Conservation (phyloP, 2,888 invertebrate genomes). For the Eulithis prunata region DNA sequence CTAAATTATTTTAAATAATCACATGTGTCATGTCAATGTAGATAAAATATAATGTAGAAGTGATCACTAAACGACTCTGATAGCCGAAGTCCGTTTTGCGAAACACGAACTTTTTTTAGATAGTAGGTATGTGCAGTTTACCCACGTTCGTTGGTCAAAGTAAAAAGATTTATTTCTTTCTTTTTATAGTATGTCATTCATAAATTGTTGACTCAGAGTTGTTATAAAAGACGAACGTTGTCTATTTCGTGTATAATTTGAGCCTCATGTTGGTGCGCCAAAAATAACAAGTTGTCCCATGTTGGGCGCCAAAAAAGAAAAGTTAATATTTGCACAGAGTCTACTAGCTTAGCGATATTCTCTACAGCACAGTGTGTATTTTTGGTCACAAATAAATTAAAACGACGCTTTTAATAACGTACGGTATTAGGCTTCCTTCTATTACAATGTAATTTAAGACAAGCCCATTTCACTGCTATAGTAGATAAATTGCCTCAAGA, state of each 20-base stretch:
- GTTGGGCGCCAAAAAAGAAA: slow-evolving; percentile 34
- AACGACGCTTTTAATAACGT: slow-evolving; percentile 3
- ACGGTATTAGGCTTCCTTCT: neutral
- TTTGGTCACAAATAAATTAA: slow-evolving; percentile 14
- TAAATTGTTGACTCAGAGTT: too few relatives aligned
- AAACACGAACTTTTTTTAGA: too few relatives aligned
- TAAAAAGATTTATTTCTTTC: too few relatives aligned
- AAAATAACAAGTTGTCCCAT: slow-evolving; percentile 11
- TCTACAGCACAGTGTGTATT: slow-evolving; percentile 5
- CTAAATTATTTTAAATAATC: too few relatives aligned
- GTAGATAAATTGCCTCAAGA: neutral
- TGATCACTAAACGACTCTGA: too few relatives aligned
- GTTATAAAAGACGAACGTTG: too few relatives aligned
- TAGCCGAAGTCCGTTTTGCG: too few relatives aligned
- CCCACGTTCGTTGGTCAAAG: too few relatives aligned
- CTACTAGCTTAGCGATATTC: slow-evolving; percentile 8
- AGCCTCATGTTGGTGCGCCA: slow-evolving; percentile 5
- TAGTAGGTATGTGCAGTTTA: too few relatives aligned
- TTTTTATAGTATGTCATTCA: too few relatives aligned
- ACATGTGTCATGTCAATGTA: too few relatives aligned
- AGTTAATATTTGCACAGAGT: slow-evolving; percentile 14
- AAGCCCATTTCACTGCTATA: neutral
- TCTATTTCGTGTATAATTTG: neutral
- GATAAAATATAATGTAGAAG: too few relatives aligned
- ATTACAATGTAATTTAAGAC: neutral